A percentile compares a stretch with the other conserved stretches of the same genome.
Evolutionary conservation across 2,888 invertebrate genomes (phyloP).

Genomic region (Acanthacorydalis orientalis): DNA sequence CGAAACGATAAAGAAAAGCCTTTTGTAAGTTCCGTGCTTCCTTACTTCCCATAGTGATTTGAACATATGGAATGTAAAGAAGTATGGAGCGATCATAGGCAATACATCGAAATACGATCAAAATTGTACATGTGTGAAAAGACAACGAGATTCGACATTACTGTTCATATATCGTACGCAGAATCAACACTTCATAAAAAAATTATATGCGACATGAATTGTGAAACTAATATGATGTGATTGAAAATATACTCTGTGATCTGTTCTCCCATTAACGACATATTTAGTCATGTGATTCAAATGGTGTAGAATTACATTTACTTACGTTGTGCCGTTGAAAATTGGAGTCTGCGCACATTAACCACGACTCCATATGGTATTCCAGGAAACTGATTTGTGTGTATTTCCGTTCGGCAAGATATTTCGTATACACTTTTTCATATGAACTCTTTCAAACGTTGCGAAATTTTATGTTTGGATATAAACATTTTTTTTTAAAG

Average conservation of each 20-base stretch:
- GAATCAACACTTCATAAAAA: no score
- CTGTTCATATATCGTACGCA: background rate
- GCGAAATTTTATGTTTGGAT: no score
- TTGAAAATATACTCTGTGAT: no score
- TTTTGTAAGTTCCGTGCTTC: constrained; percentile 80
- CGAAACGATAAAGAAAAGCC: constrained; percentile 20
- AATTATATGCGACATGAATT: no score
- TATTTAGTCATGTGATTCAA: no score
- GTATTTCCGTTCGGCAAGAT: background rate
- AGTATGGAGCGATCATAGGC: constrained; percentile 62
- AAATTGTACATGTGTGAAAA: background rate
- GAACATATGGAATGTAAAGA: constrained; percentile 94
- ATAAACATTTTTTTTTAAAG: no score
- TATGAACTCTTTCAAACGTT: no score
- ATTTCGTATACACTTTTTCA: no score
- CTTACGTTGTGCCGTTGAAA: no score
- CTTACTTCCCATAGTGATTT: constrained; percentile 85
- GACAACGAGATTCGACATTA: background rate
- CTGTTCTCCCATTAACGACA: no score
- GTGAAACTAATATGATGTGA: no score
- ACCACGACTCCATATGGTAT: background rate
- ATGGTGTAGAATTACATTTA: no score
- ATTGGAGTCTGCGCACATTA: background rate
- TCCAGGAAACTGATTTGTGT: background rate
- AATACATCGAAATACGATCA: constrained; percentile 4